Percentiles rank a stretch among this genome's conserved stretches.
Evolutionary conservation across 2,797 vertebrate genomes (phyloP).

Genomic region (Notolabrus celidotus): DNA sequence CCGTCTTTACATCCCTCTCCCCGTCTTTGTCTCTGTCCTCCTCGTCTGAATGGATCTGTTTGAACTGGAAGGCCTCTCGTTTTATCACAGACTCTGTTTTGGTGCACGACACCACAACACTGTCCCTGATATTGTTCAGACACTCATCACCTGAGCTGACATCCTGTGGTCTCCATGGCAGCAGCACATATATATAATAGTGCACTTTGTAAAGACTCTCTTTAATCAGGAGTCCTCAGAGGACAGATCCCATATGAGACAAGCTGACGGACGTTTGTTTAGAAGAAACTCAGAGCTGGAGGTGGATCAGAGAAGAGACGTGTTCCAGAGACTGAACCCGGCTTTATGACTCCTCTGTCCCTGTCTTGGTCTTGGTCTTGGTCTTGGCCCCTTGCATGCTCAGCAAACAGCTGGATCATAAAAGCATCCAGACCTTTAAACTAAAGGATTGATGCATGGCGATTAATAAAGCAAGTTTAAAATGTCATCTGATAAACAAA

Average conservation of each 20-base stretch:
- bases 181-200: conserved; percentile 1
- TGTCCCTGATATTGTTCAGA: conserved; percentile 15
- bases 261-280: not conserved
- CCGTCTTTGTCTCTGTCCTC: conserved; percentile 14
- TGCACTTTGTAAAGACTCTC: not conserved
- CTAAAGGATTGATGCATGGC: too few relatives aligned
- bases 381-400: too few relatives aligned
- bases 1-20: not conserved
- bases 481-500: too few relatives aligned
- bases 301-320: too few relatives aligned
- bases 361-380: too few relatives aligned
- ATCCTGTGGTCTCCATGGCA: conserved; percentile 13
- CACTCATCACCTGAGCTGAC: conserved; percentile 21
- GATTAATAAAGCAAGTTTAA: too few relatives aligned
- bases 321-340: too few relatives aligned
- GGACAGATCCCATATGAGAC: not conserved
- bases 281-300: conserved; percentile 3
- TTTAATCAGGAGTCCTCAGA: not conserved
- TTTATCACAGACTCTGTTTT: conserved; percentile 6
- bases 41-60: not conserved
- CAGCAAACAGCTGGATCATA: too few relatives aligned
- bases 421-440: too few relatives aligned
- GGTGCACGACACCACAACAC: conserved; percentile 14
- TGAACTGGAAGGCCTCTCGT: not conserved
- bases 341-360: too few relatives aligned